Evolutionary conservation across 37 sponge, comb jelly and placozoan species (phyloP).

Genomic region (Hormiphora californensis): DNA sequence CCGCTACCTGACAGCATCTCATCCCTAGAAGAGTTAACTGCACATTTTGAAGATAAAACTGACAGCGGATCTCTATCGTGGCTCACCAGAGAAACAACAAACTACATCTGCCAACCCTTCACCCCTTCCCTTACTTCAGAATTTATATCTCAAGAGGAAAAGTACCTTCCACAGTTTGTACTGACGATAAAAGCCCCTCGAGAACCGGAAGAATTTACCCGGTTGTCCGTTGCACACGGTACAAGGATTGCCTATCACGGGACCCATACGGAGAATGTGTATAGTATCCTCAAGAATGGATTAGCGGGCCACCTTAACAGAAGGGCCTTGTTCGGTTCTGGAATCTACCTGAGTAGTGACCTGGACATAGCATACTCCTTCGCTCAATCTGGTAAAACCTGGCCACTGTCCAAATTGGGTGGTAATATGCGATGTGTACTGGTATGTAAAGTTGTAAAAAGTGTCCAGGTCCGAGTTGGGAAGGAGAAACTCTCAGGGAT

Average conservation of each 20-base stretch:
- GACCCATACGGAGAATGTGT: constrained; percentile 32
- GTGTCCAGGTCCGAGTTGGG: constrained; percentile 2
- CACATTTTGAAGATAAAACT: too few relatives aligned
- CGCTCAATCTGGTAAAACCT: constrained; percentile 15
- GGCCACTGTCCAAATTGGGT: not conserved
- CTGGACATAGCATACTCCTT: not conserved
- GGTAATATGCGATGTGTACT: constrained; percentile 24
- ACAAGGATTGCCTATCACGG: constrained; percentile 17
- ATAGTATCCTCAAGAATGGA: constrained; percentile 48
- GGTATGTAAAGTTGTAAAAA: constrained; percentile 4
- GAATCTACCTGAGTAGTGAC: constrained; percentile 21
- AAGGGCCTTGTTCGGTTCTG: constrained; percentile 1
- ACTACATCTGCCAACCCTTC: not conserved
- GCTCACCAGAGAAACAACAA: not conserved
- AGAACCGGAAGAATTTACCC: not conserved
- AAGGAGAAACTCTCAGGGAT: constrained; percentile 6
- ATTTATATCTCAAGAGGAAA: not conserved
- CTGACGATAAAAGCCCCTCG: not conserved
- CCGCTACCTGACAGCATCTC: not conserved
- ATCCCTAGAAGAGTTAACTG: not conserved
- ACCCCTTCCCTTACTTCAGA: not conserved
- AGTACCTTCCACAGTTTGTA: not conserved
- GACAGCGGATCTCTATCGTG: too few relatives aligned
- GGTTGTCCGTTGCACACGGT: not conserved
- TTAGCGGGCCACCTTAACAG: not conserved